Evolutionary conservation across 2,113 vertebrate genomes (phyloP).

Genomic region (Saguinus imperator): DNA sequence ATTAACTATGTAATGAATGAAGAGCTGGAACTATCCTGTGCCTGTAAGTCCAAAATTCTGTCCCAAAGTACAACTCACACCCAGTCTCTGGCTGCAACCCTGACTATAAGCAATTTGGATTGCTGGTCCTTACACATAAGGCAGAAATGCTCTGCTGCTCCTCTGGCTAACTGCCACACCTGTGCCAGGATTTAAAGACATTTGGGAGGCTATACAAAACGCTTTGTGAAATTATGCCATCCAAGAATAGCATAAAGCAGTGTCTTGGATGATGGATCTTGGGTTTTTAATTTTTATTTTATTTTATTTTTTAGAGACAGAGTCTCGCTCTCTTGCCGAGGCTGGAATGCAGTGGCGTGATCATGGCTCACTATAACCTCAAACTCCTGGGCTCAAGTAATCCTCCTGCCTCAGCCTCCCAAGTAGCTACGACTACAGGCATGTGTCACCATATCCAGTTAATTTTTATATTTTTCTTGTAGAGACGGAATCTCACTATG

Average conservation of each 20-base stretch:
- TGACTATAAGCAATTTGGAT: neutral
- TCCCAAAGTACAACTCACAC: neutral
- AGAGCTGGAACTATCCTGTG: neutral
- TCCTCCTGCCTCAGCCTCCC: too few species aligned
- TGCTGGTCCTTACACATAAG: neutral
- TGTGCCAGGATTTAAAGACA: neutral
- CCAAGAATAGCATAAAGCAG: neutral
- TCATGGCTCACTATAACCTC: too few species aligned
- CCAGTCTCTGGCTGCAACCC: neutral
- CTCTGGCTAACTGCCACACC: neutral
- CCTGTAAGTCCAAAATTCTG: neutral
- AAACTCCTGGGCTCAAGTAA: too few species aligned
- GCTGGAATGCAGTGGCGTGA: too few species aligned
- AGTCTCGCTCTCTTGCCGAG: too few species aligned
- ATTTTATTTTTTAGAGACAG: neutral
- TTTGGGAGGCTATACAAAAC: neutral
- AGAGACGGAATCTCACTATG: too few species aligned
- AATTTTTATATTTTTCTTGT: too few species aligned
- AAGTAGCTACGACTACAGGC: too few species aligned
- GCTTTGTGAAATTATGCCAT: neutral
- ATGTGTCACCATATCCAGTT: too few species aligned
- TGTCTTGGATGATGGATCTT: neutral
- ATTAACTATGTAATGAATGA: neutral
- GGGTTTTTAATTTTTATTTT: neutral
- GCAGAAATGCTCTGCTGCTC: neutral